Evolutionary conservation across 2,888 invertebrate species (phyloP).

Genomic region (Chloroclysta siterata): DNA sequence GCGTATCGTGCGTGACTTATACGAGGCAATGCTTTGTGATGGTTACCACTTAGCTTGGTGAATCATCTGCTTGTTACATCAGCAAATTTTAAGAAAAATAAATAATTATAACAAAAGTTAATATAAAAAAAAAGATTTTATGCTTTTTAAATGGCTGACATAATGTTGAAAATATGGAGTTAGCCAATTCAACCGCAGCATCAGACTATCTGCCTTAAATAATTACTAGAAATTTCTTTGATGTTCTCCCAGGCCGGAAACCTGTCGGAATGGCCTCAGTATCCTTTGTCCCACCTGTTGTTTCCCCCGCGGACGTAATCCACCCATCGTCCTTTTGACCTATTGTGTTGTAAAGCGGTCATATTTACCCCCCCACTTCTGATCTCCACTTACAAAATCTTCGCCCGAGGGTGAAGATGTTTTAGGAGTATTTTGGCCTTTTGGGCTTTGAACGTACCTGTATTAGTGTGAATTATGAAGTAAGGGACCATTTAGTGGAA

Average conservation of each 20-base stretch:
- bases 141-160: too few relatives aligned
- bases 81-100: too few relatives aligned
- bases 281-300: constrained; percentile 47
- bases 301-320: constrained; percentile 46
- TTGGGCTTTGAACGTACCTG: constrained; percentile 27
- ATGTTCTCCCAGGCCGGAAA: constrained; percentile 24
- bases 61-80: too few relatives aligned
- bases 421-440: constrained; percentile 32
- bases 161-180: background rate
- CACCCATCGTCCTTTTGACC: constrained; percentile 46
- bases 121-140: too few relatives aligned
- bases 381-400: constrained; percentile 37
- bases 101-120: too few relatives aligned
- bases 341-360: constrained; percentile 41
- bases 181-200: constrained; percentile 4
- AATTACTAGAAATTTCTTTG: constrained; percentile 25
- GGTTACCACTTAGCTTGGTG: too few relatives aligned
- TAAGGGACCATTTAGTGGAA: constrained; percentile 21
- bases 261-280: constrained; percentile 30
- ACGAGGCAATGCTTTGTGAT: too few relatives aligned
- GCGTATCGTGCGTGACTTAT: too few relatives aligned
- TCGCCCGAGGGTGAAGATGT: constrained; percentile 35
- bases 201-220: constrained; percentile 4
- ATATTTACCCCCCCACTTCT: constrained; percentile 36
- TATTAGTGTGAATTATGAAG: constrained; percentile 33